Conservation (phyloP, 2,113 vertebrate genomes). For the Pygoscelis adeliae region DNA sequence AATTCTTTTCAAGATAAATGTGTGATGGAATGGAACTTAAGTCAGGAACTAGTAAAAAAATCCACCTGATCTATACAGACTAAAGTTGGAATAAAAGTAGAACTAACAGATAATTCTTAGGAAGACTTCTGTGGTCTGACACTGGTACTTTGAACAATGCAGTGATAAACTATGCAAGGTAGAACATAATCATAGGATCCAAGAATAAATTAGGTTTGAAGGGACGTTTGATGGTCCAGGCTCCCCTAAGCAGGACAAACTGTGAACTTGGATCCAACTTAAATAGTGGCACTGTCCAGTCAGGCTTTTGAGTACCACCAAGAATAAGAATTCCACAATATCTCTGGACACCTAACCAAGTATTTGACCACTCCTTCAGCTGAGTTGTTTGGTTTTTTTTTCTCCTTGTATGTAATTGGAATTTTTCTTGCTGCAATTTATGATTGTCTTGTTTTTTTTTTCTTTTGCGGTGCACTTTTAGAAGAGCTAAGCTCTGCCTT, state of each 20-base stretch:
- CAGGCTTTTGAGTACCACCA: background rate
- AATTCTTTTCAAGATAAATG: background rate
- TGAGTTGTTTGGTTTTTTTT: background rate
- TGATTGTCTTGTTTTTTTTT: background rate
- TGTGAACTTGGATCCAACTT: background rate
- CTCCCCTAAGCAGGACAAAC: background rate
- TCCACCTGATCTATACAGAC: background rate
- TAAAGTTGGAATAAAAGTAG: conserved; percentile 8
- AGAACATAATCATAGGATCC: background rate
- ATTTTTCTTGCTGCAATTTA: background rate
- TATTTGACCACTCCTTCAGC: background rate
- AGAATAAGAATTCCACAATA: background rate
- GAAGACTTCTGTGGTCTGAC: background rate
- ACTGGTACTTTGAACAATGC: background rate
- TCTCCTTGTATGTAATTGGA: background rate
- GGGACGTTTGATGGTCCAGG: background rate
- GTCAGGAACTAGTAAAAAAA: background rate
- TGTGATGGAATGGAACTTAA: background rate
- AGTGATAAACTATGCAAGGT: background rate
- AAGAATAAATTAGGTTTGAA: background rate
- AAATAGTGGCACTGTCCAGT: background rate
- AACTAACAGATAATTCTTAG: background rate
- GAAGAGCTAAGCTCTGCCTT: background rate
- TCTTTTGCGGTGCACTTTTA: background rate
- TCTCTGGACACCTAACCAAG: background rate